Evolutionary conservation across 2,113 vertebrate species (phyloP).

Genomic region (Nothobranchius furzeri): DNA sequence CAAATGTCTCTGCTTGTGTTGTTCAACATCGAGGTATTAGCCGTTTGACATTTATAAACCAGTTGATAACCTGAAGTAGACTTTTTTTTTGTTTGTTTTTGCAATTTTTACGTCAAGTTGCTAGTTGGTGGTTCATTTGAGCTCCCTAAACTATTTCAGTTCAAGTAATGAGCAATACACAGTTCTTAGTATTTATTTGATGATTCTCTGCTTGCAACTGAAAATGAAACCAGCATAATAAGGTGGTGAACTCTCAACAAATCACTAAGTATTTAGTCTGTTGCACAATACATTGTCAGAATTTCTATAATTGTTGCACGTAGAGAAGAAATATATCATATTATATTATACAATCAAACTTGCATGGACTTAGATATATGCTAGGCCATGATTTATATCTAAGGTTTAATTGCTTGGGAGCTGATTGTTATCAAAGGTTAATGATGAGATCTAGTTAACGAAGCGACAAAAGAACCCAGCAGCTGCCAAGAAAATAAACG

Average conservation of each 20-base stretch:
- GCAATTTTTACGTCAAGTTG: no score
- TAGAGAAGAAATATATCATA: neutral
- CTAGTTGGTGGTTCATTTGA: no score
- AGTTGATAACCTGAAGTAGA: no score
- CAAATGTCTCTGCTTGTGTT: no score
- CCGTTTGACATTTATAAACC: no score
- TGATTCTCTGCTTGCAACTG: neutral
- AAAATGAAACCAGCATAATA: neutral
- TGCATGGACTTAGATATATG: neutral
- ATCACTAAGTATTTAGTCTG: neutral
- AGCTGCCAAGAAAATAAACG: neutral
- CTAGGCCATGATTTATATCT: neutral
- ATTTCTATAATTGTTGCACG: neutral
- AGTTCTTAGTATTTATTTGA: no score
- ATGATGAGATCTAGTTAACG: neutral
- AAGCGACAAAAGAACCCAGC: neutral
- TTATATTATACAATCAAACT: neutral
- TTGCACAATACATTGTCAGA: neutral
- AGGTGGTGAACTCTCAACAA: neutral
- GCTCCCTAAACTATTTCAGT: no score
- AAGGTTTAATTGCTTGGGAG: conserved; percentile 8
- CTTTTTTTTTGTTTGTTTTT: no score
- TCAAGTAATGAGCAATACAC: no score
- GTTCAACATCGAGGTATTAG: no score
- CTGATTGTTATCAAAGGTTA: neutral